These are phyloP conservation scores for Scomberomorus guttatus DNA, from an alignment of 2,797 vertebrate genomes.

Conservation along the genomic window DNA sequence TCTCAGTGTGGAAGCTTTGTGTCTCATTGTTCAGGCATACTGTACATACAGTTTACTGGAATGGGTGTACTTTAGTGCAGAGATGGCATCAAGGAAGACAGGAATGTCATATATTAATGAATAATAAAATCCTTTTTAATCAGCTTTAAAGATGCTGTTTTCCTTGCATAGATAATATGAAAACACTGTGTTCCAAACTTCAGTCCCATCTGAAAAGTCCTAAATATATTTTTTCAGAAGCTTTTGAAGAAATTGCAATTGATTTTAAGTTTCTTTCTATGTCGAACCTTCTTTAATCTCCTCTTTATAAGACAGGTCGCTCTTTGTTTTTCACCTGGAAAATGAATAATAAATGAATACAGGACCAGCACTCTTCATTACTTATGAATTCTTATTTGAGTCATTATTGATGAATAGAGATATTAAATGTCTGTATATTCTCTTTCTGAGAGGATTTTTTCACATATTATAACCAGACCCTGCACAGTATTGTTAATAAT, in stretches of 20 bases:
- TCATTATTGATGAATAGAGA: slow-evolving; percentile 60
- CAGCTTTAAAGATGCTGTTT: slow-evolving; percentile 30
- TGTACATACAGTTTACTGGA: neutral
- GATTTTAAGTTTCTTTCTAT: slow-evolving; percentile 53
- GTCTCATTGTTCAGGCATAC: neutral
- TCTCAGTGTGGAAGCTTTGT: neutral
- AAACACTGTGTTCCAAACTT: slow-evolving; percentile 7
- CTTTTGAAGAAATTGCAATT: slow-evolving; percentile 56
- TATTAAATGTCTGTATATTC: slow-evolving; percentile 36
- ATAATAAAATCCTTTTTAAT: slow-evolving; percentile 11
- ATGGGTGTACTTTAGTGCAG: neutral
- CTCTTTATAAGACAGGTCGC: slow-evolving; percentile 72
- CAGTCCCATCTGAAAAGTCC: slow-evolving; percentile 27
- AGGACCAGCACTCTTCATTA: slow-evolving; percentile 58
- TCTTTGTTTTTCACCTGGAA: slow-evolving; percentile 71
- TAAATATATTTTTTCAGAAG: slow-evolving; percentile 29
- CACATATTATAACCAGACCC: slow-evolving; percentile 13
- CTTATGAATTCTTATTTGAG: slow-evolving; percentile 61
- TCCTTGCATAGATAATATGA: slow-evolving; percentile 9
- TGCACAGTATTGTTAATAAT: slow-evolving; percentile 33
- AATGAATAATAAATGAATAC: slow-evolving; percentile 77
- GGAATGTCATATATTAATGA: slow-evolving; percentile 1
- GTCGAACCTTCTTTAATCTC: slow-evolving; percentile 66
- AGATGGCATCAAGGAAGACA: neutral
- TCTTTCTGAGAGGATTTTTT: slow-evolving; percentile 17